phyloP scores from a whole-genome alignment of 2,888 invertebrate species.

The Chelonus formosanus region DNA sequence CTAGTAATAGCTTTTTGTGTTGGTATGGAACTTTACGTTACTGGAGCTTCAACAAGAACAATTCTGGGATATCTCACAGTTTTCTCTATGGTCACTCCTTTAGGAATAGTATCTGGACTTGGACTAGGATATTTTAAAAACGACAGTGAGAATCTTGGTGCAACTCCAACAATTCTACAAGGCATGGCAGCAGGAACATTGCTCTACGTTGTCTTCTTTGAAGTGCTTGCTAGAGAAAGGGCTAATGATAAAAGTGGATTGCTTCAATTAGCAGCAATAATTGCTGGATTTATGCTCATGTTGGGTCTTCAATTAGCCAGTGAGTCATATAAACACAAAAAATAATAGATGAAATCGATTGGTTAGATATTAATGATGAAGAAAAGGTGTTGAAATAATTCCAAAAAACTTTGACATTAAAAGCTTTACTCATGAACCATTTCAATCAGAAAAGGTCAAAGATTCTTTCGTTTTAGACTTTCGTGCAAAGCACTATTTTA shows the following conservation, averaged over 20 bases:
- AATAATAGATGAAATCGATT: background rate
- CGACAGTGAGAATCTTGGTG: slow-evolving; percentile 63
- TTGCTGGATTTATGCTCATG: slow-evolving; percentile 70
- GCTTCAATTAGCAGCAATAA: slow-evolving; percentile 69
- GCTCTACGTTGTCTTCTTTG: slow-evolving; percentile 83
- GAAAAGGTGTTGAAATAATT: background rate
- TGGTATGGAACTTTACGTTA: slow-evolving; percentile 69
- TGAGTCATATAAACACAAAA: slow-evolving; percentile 47
- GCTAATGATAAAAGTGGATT: slow-evolving; percentile 70
- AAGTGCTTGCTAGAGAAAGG: slow-evolving; percentile 78
- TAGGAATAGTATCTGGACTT: slow-evolving; percentile 75
- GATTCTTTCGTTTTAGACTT: slow-evolving; percentile 8
- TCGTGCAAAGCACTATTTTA: too few relatives aligned
- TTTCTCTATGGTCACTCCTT: slow-evolving; percentile 74
- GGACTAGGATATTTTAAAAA: slow-evolving; percentile 63
- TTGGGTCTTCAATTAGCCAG: slow-evolving; percentile 66
- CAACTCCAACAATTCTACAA: slow-evolving; percentile 70
- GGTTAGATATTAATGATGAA: background rate
- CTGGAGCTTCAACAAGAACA: slow-evolving; percentile 67
- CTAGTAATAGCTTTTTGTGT: slow-evolving; percentile 75
- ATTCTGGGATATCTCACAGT: slow-evolving; percentile 70
- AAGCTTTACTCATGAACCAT: slow-evolving; percentile 16
- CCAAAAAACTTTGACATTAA: too few relatives aligned
- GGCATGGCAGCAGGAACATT: slow-evolving; percentile 83
- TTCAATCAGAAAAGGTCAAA: slow-evolving; percentile 27